A percentile compares a stretch with the other conserved stretches of the same genome.
These are phyloP conservation scores for Meriones unguiculatus DNA, from an alignment of 2,113 vertebrate species.

Conservation along the genomic window DNA sequence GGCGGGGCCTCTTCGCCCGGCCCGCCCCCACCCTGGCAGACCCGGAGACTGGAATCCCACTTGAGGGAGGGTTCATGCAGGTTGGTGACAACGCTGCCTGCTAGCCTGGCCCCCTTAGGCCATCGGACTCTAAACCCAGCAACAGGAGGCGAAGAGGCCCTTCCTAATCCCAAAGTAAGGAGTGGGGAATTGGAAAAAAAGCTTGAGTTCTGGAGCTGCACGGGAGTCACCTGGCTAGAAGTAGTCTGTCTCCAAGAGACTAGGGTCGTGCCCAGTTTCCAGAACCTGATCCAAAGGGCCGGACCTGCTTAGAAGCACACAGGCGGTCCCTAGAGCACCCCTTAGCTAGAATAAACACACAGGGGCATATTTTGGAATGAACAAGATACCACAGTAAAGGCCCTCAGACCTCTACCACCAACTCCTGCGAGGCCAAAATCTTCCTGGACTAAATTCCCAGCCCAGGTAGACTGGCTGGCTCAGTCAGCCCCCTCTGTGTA, in stretches of 20 bases:
- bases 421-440: background rate
- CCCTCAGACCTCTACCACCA: background rate
- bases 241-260: background rate
- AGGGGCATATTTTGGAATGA: background rate
- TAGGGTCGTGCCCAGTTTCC: background rate
- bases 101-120: background rate
- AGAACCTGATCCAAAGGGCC: background rate
- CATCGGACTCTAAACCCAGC: accelerated
- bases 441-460: slow-evolving; percentile 8
- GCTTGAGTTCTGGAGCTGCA: background rate
- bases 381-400: background rate
- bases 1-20: slow-evolving; percentile 70
- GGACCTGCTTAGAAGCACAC: background rate
- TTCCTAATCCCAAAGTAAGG: background rate
- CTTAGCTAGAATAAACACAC: background rate
- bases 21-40: slow-evolving; percentile 68
- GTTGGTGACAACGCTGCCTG: background rate
- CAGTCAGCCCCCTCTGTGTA: background rate
- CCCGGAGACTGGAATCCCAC: slow-evolving; percentile 33
- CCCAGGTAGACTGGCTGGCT: background rate
- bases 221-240: background rate
- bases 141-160: accelerated
- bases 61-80: background rate
- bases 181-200: background rate
- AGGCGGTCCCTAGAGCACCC: background rate